phyloP scores from a whole-genome alignment of 2,113 vertebrate species.

The Ciconia maguari region DNA sequence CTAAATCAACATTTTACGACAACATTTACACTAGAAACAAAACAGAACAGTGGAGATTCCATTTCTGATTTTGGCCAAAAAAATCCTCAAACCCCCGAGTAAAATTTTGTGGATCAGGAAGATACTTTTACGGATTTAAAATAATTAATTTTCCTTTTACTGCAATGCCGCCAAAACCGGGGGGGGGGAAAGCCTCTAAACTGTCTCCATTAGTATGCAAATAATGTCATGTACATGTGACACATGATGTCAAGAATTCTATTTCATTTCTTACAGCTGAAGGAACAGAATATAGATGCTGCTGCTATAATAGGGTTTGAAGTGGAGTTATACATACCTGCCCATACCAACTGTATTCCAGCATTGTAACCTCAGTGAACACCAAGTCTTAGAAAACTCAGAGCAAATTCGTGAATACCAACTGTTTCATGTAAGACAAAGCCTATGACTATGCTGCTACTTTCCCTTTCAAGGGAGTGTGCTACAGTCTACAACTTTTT shows the following conservation, averaged over 20 bases:
- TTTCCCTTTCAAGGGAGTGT: conserved; percentile 67
- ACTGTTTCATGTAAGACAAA: conserved; percentile 68
- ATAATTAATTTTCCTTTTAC: not conserved
- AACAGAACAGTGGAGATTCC: not conserved
- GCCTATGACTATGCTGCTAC: conserved; percentile 55
- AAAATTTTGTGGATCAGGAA: not conserved
- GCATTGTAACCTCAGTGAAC: conserved; percentile 79
- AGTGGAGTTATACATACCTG: conserved; percentile 86
- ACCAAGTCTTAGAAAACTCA: conserved; percentile 57
- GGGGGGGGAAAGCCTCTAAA: not conserved
- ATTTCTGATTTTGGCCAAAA: not conserved
- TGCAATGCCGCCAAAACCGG: not conserved
- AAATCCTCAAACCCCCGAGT: accelerated
- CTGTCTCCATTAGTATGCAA: conserved; percentile 1
- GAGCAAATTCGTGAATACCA: conserved; percentile 53
- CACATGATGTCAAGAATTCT: conserved; percentile 55
- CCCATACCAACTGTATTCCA: conserved; percentile 97
- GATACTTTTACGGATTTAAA: not conserved
- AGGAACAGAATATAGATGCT: conserved; percentile 26
- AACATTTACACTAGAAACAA: not conserved
- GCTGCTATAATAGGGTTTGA: not conserved
- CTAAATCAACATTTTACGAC: not conserved
- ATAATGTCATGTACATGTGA: conserved; percentile 44
- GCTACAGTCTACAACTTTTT: conserved; percentile 70
- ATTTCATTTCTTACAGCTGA: conserved; percentile 58